A percentile compares a stretch with the other conserved stretches of the same genome.
These are phyloP conservation scores for rat (Rattus norvegicus) DNA, from an alignment of 2,113 vertebrate genomes.

Conservation along the genomic window DNA sequence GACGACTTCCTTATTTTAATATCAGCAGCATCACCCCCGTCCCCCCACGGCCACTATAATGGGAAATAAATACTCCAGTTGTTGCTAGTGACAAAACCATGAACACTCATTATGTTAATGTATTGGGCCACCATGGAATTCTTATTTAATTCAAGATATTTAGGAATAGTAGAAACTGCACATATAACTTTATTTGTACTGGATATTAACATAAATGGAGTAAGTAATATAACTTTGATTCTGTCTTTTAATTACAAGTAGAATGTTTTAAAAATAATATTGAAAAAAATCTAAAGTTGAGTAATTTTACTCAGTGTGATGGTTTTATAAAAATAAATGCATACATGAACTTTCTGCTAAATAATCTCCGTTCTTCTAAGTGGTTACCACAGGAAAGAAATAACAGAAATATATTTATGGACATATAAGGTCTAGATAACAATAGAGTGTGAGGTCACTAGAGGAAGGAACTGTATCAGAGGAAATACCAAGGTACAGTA, in stretches of 20 bases:
- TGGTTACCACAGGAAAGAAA: not conserved
- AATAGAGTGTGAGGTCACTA: accelerated
- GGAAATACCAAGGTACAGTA: not conserved
- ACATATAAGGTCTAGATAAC: too few species aligned
- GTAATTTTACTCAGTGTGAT: not conserved
- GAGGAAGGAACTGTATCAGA: not conserved
- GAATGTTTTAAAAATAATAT: not conserved
- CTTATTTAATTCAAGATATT: not conserved
- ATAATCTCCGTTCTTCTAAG: not conserved
- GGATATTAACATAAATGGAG: not conserved
- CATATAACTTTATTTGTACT: not conserved
- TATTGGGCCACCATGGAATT: not conserved
- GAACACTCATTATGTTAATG: not conserved
- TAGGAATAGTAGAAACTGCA: not conserved
- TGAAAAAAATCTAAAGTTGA: not conserved
- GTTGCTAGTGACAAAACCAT: not conserved
- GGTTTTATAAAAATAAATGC: not conserved
- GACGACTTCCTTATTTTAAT: not conserved
- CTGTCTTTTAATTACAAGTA: not conserved
- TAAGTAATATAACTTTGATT: not conserved
- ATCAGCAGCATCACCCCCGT: not conserved
- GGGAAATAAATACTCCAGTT: not conserved
- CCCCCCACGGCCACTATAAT: accelerated
- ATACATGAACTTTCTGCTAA: not conserved
- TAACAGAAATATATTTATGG: not conserved